Evolutionary conservation across 2,888 invertebrate species (phyloP), one percentile per base, ranked within the genome.

Genomic region (Aquatica leii): DNA sequence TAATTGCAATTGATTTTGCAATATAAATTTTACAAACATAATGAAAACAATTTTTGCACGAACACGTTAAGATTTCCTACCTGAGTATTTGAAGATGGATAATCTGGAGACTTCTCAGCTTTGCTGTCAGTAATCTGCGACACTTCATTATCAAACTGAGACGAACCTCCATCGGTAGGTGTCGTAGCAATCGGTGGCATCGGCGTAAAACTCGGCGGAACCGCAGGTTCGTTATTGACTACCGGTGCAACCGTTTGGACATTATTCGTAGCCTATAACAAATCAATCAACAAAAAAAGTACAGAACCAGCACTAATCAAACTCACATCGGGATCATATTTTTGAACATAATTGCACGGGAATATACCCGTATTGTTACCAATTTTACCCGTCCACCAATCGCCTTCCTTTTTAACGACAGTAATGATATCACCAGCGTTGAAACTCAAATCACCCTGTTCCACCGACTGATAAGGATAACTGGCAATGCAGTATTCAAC

Each of bases 381-480:
- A 70, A 95, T 87, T 69, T 90, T 88, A 21, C 98, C 98, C 2
- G 97, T 97, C 98, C 98, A 99, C 98, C 98, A 99, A 78, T 98
- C 98, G 0, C 97, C 98, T 65, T 98, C 97, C 67, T 93, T 90
- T 67, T 95, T 90, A 37, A 89, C 87, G 1, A 99, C 97, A 71
- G 89, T 86, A 62, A 99, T 92, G 72, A 92, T 84, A 81, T 98
- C 98, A 0, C 97, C 90, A 0, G 87, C 89, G 70, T 92, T 91
- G 82, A 98, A 98, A 62, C 86, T 90, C 63, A 99, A 84, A 84
- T 99, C 99, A 0, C 97, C 97, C 0, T 90, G 85, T 81, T 98
- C 98, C 4, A 86, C 83, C 0, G 97, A 96, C 58, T 90, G 88
- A 82, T 97, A 98, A 1, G 94, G 93, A 82, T 95, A 98, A 57